phyloP scores from a whole-genome alignment of 2,888 invertebrate species.

The Drosophila dives region DNA sequence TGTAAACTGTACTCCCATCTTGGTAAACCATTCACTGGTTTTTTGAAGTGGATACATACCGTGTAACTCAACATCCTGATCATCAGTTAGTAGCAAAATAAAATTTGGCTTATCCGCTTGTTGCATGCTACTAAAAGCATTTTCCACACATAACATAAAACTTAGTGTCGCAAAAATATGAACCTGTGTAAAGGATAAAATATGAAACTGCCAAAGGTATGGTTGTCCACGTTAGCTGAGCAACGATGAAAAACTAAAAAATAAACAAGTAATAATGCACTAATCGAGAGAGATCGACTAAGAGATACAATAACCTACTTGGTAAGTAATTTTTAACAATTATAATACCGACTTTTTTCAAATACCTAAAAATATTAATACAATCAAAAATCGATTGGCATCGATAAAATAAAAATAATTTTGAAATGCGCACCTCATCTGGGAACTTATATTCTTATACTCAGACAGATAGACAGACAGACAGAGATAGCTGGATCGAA shows the following conservation, averaged over 20 bases:
- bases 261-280: neutral
- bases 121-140: neutral
- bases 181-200: slow-evolving; percentile 4
- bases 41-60: slow-evolving; percentile 90
- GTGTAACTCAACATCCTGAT: slow-evolving; percentile 92
- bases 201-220: neutral
- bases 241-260: neutral
- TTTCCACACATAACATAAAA: slow-evolving; percentile 8
- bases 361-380: neutral
- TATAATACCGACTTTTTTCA: neutral
- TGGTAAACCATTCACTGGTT: slow-evolving; percentile 87
- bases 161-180: slow-evolving; percentile 2
- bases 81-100: slow-evolving; percentile 89
- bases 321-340: neutral
- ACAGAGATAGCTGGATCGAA: no score
- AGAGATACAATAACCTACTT: neutral
- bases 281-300: neutral
- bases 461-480: neutral
- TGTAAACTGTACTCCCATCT: slow-evolving; percentile 88
- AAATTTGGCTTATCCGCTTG: slow-evolving; percentile 28
- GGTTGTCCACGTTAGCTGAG: neutral
- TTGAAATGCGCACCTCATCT: neutral
- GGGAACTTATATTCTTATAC: neutral
- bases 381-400: neutral
- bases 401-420: neutral